Base-by-base conservation (phyloP, 2,888 invertebrate species). In the Xanthorhoe spadicearia region DNA sequence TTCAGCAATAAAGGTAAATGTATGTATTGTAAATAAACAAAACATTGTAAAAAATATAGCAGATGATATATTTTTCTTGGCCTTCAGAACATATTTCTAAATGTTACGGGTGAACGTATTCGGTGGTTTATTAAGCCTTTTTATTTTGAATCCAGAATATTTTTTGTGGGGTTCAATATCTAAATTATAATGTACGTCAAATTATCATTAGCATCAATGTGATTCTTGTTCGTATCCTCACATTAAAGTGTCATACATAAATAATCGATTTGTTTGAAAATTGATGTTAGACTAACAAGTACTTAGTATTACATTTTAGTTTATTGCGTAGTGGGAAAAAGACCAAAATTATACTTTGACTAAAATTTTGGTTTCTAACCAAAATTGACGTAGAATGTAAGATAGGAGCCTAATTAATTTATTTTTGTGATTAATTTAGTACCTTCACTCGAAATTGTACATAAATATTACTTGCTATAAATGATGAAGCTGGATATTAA, bases 41-140 rank as follows among this genome's bases (percentile, higher is more conserved):
- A 85, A 78, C 83, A 82, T 85, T 91, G 88, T 92, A 90, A 84
- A 87, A 83, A 79, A 79, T 76, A 75, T 69, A 77, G 86, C 85
- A 91, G 88, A 92, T 86, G 82, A 83, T 90, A 92, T 92, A 90
- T 92, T 93, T 92, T 93, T 92, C 90, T 90, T 88, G 90, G 82
- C 83, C 79, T 81, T 85, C 82, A 83, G 77, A 83, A 66, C 46
- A 67, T 28, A 84, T 83, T 83, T 85, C 78, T 85, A 84, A 81
- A 82, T 80, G 76, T 84, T 81, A 85, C 80, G 83, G 74, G 78
- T 79, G 78, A 68, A 77, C 77, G 70, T 78, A 73, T 77, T 32
- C 69, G 61, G 54, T 63, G 54, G 73, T 71, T 68, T 69, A 61
- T 54, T 59, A 71, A 57, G 58, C 66, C 61, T 51, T n/a, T 66